phyloP scores from a whole-genome alignment of 2,888 invertebrate species.

The Ectobius pallidus region DNA sequence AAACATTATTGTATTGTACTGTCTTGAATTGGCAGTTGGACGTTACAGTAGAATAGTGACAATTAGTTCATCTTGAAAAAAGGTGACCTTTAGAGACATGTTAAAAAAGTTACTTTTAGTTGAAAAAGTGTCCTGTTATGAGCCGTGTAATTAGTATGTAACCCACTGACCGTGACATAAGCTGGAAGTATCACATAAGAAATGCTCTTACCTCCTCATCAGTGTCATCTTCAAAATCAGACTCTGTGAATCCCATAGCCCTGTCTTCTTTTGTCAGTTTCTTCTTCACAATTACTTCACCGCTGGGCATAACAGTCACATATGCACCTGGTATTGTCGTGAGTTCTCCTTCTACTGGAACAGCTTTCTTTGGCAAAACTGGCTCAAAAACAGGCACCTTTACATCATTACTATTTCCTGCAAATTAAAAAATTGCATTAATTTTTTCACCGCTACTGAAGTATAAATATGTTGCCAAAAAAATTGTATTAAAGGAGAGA shows the following conservation, averaged over 20 bases:
- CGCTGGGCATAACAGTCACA: slow-evolving; percentile 65
- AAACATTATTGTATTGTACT: too few relatives aligned
- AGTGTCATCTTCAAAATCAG: slow-evolving; percentile 11
- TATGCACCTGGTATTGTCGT: slow-evolving; percentile 60
- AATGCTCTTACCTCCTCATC: neutral
- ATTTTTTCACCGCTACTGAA: too few relatives aligned
- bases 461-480: too few relatives aligned
- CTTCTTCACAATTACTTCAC: slow-evolving; percentile 57
- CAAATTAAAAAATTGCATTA: neutral
- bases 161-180: too few relatives aligned
- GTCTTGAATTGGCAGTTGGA: too few relatives aligned
- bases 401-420: slow-evolving; percentile 64
- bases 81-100: too few relatives aligned
- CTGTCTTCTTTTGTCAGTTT: slow-evolving; percentile 9
- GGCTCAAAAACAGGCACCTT: slow-evolving; percentile 58
- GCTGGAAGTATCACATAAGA: neutral
- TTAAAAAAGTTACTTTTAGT: too few relatives aligned
- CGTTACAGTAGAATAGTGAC: too few relatives aligned
- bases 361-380: slow-evolving; percentile 60
- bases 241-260: neutral
- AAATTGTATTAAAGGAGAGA: too few relatives aligned
- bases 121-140: too few relatives aligned
- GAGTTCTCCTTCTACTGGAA: slow-evolving; percentile 64
- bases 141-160: too few relatives aligned
- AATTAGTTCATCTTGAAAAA: too few relatives aligned